These are phyloP conservation scores for Chlorops oryzae DNA, from an alignment of 1,140 invertebrate genomes.

Conservation along the genomic window DNA sequence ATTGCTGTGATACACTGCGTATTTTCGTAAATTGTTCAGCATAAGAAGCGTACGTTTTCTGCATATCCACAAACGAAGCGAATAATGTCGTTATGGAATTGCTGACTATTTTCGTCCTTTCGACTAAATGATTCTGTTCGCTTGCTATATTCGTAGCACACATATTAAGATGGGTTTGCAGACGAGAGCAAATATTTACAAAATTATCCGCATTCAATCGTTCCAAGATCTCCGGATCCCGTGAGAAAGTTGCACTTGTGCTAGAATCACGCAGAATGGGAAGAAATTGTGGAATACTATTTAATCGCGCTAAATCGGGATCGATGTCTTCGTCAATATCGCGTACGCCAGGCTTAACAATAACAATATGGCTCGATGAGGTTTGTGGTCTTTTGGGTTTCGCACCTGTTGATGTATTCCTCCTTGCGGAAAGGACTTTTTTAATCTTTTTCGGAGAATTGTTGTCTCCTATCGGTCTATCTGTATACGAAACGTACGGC, in stretches of 20 bases:
- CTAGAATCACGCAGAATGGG: slow-evolving; percentile 87
- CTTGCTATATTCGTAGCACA: slow-evolving; percentile 65
- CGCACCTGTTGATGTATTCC: slow-evolving; percentile 24
- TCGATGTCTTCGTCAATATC: slow-evolving; percentile 65
- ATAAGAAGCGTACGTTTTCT: slow-evolving; percentile 76
- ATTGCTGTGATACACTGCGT: slow-evolving; percentile 66
- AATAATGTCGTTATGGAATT: slow-evolving; percentile 65
- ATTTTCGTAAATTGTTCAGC: slow-evolving; percentile 78
- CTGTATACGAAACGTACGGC: slow-evolving; percentile 91
- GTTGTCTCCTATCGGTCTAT: slow-evolving; percentile 83
- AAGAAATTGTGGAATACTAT: slow-evolving; percentile 83
- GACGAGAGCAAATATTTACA: slow-evolving; percentile 37
- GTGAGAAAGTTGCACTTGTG: slow-evolving; percentile 69
- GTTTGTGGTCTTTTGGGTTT: slow-evolving; percentile 40
- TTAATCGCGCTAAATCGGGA: slow-evolving; percentile 70
- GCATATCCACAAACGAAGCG: slow-evolving; percentile 65
- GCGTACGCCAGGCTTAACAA: slow-evolving; percentile 68
- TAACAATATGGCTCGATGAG: slow-evolving; percentile 60
- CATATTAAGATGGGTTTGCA: slow-evolving; percentile 59
- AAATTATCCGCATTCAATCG: slow-evolving; percentile 59
- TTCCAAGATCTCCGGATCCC: slow-evolving; percentile 83
- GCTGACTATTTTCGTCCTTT: slow-evolving; percentile 68
- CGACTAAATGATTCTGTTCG: slow-evolving; percentile 66
- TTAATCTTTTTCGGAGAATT: slow-evolving; percentile 70
- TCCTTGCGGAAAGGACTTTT: slow-evolving; percentile 44